Base-by-base conservation (phyloP, 1,140 invertebrate species). In the Drosophila nannoptera region DNA sequence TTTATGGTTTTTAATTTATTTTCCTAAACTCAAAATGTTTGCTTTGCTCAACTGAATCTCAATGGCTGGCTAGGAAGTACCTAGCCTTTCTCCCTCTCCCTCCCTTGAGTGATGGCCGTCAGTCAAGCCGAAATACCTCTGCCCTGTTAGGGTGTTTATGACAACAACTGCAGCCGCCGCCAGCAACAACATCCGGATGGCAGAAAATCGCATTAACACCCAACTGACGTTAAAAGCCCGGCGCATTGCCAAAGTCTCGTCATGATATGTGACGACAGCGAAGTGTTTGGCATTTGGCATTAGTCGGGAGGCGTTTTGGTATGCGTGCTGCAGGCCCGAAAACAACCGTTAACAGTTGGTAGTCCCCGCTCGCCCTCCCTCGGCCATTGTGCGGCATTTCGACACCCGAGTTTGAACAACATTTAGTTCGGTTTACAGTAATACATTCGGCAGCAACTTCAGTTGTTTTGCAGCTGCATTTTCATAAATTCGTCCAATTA, bases 241-340 rank as follows among this genome's bases (percentile, higher is more conserved):
- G 61, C 68, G 40, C 69, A 58, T 67, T 70, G 66, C 50, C 63
- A 68, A 59, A 68, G 67, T 75, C 61, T 58, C 75, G 53, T 45
- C 78, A 75, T 78, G 78, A 78, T 75, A 75, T 63, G 65, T 73
- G 77, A 73, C 73, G 73, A 76, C 73, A 83, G 76, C 75, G 40
- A 56, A 33, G 49, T 46, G 54, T 60, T 58, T 49, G 59, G 65
- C 53, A 46, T 63, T 48, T 78, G 64, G 50, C 52, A 29, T 31
- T 43, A 43, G 40, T 43, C 11, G 45, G 12, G 1, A 9, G 7
- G 7, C 16, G 6, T 73, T 73, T 76, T 64, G 73, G 69, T 84
- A 56, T 76, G 64, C 63, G 46, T 64, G 62, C 50, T 49, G 66
- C 60, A 48, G 5, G 52, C 38, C 59, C 36, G 42, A 56, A 40